These are phyloP conservation scores for Ophioninae sp. DNA, from an alignment of 2,888 invertebrate genomes.

Conservation along the genomic window DNA sequence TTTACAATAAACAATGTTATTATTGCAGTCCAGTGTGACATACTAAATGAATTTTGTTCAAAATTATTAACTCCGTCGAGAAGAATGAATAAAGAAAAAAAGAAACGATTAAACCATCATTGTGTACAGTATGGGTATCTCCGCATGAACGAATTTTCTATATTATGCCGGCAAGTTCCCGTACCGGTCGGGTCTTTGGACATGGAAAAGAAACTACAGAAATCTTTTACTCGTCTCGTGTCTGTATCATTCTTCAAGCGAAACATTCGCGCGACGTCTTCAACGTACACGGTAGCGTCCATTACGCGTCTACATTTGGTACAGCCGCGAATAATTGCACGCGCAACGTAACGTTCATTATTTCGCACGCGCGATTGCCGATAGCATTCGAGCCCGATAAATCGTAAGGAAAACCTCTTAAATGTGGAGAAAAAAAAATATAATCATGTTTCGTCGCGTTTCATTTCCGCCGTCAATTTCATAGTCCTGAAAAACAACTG, in stretches of 20 bases:
- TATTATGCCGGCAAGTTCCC: not conserved
- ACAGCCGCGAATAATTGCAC: not conserved
- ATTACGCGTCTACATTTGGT: not conserved
- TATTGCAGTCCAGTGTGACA: conserved; percentile 54
- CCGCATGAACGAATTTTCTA: conserved; percentile 6
- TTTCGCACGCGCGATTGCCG: not conserved
- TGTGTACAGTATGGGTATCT: conserved; percentile 16
- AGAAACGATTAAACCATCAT: not conserved
- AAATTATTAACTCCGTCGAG: not conserved
- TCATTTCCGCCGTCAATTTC: not conserved
- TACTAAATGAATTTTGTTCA: conserved; percentile 17
- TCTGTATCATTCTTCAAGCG: not conserved
- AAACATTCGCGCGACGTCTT: not conserved
- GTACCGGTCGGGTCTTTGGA: not conserved
- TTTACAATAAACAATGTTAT: conserved; percentile 56
- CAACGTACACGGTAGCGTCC: conserved; percentile 10
- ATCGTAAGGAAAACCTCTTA: not conserved
- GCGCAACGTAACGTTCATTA: not conserved
- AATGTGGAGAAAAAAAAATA: not conserved
- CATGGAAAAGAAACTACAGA: not conserved
- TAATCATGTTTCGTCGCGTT: not conserved
- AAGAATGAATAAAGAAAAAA: not conserved
- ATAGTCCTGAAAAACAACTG: not conserved
- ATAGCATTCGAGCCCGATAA: too few relatives aligned
- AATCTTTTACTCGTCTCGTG: not conserved